These are phyloP conservation scores for Marmota monax DNA, from an alignment of 2,113 vertebrate genomes.

Conservation along the genomic window DNA sequence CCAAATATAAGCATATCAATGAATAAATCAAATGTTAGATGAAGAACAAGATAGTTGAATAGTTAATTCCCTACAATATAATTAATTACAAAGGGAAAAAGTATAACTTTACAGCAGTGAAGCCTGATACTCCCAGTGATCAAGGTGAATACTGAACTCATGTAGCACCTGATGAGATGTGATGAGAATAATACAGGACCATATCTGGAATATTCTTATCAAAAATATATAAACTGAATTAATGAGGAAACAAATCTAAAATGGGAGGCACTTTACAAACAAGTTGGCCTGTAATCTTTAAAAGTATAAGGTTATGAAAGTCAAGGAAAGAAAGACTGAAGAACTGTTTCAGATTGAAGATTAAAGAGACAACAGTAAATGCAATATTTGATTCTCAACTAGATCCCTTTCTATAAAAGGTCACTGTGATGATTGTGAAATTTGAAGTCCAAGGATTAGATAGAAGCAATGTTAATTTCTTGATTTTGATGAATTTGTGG, in stretches of 20 bases:
- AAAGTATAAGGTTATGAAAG: slow-evolving; percentile 49
- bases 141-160: neutral
- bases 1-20: neutral
- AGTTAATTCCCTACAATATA: neutral
- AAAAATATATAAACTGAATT: slow-evolving; percentile 29
- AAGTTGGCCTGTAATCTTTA: slow-evolving; percentile 15
- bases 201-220: slow-evolving; percentile 34
- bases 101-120: slow-evolving; percentile 16
- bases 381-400: slow-evolving; percentile 5
- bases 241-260: slow-evolving; percentile 40
- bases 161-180: neutral
- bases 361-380: slow-evolving; percentile 20
- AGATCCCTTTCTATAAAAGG: neutral
- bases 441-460: slow-evolving; percentile 27
- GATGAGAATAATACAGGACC: neutral
- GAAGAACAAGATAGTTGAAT: neutral
- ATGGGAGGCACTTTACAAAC: neutral
- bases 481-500: neutral
- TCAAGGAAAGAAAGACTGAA: slow-evolving; percentile 10
- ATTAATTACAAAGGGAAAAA: slow-evolving; percentile 61
- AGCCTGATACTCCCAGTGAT: slow-evolving; percentile 15
- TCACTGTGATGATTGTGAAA: neutral
- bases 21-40: slow-evolving; percentile 6
- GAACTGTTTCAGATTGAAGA: neutral
- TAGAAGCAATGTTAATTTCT: slow-evolving; percentile 18